Percentiles rank a stretch among this genome's conserved stretches.
Conservation (phyloP, 2,888 invertebrate genomes). For the Drosophila pseudotalamancana region DNA sequence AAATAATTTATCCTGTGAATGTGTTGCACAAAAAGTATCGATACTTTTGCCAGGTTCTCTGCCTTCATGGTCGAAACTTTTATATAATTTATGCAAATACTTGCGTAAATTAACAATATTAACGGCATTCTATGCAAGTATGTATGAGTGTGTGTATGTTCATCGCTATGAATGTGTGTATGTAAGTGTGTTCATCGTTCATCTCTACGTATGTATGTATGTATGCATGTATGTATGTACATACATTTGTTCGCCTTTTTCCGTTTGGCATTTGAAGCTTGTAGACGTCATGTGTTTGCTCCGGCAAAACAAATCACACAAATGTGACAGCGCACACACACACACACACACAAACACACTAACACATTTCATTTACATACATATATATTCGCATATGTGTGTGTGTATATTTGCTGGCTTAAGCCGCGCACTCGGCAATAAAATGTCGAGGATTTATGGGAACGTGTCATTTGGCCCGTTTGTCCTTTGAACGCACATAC, state of each 20-base stretch:
- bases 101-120: slow-evolving; percentile 70
- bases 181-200: slow-evolving; percentile 5
- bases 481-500: slow-evolving; percentile 40
- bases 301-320: slow-evolving; percentile 71
- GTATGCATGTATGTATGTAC: not conserved
- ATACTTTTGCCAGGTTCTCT: slow-evolving; percentile 21
- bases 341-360: slow-evolving; percentile 8
- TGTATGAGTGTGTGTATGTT: too few relatives aligned
- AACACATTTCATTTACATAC: not conserved
- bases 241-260: slow-evolving; percentile 45
- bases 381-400: not conserved
- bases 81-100: slow-evolving; percentile 73
- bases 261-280: slow-evolving; percentile 12
- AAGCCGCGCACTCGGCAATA: slow-evolving; percentile 69
- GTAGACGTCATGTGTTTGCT: slow-evolving; percentile 60
- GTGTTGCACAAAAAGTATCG: slow-evolving; percentile 6
- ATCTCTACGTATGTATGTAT: not conserved
- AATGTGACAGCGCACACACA: slow-evolving; percentile 48
- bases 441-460: slow-evolving; percentile 68
- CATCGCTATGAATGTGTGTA: not conserved
- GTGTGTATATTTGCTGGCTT: slow-evolving; percentile 20
- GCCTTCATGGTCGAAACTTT: slow-evolving; percentile 12
- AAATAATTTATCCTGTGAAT: slow-evolving; percentile 35
- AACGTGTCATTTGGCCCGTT: slow-evolving; percentile 75
- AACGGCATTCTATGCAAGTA: slow-evolving; percentile 50